Conservation (phyloP, 1,140 invertebrate species). For the Leptopilina boulardi region DNA sequence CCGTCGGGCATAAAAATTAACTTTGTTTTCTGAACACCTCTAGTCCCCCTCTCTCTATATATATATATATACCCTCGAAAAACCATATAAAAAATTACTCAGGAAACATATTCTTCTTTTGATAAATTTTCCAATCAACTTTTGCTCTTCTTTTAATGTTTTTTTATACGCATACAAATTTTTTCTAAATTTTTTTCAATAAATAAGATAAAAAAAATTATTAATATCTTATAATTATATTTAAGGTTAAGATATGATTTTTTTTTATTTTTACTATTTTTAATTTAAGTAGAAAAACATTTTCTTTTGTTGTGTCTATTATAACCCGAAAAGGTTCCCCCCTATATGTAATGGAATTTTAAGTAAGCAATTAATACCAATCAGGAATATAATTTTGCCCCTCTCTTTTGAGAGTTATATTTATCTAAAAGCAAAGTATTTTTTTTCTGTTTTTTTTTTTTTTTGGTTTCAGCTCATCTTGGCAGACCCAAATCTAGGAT, state of each 20-base stretch:
- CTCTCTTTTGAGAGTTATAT: no score
- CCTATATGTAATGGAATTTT: constrained; percentile 29
- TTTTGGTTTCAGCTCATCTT: neutral
- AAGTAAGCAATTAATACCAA: constrained; percentile 31
- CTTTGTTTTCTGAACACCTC: constrained; percentile 47
- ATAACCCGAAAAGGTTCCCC: neutral
- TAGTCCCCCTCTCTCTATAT: neutral
- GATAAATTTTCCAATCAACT: constrained; percentile 5
- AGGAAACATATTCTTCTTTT: constrained; percentile 18
- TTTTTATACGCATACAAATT: neutral
- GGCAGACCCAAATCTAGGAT: neutral
- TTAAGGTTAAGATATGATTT: no score
- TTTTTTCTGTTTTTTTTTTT: neutral
- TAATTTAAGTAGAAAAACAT: neutral
- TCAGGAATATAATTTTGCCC: constrained; percentile 17
- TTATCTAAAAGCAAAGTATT: neutral
- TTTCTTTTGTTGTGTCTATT: neutral
- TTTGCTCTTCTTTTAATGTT: neutral
- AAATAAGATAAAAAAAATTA: neutral
- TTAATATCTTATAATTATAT: no score
- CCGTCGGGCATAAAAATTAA: constrained; percentile 58
- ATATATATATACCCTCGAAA: neutral
- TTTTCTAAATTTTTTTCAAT: neutral
- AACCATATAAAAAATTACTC: constrained; percentile 11
- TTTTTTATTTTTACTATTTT: neutral